Evolutionary conservation across 2,113 vertebrate genomes (phyloP), one percentile per base, ranked within the genome.

Genomic region (Grus americana): DNA sequence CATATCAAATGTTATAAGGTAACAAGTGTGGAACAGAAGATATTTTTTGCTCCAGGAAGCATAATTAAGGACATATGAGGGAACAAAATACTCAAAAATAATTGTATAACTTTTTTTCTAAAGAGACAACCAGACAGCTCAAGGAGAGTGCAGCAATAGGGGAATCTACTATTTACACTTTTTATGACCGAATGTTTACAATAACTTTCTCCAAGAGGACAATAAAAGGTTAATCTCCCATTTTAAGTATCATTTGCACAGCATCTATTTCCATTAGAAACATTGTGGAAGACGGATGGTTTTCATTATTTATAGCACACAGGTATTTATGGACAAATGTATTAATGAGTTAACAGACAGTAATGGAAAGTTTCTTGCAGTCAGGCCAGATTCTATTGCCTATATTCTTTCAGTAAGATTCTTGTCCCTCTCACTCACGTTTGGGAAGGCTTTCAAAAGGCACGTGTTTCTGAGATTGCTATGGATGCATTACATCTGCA

Each of bases 281-380:
- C 12, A 68, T 1, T 15, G 17, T 4, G 6, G 15, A 67, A 90
- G 34, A n/a, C 11, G 19, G 3, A 42, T 17, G 0, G 0, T 2
- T 30, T 76, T 88, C 76, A 10, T 58, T 30, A 30, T 66, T 88
- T 79, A 21, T 14, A 79, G 20, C 5, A 13, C 9, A n/a, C 17
- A 13, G 4, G 8, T 18, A 49, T 61, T 75, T 84, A 61, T 24
- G 73, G 55, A 29, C 21, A 52, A 73, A 65, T 5, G 2, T 38
- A 59, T 86, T 29, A 71, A 68, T 7, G 17, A 3, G 5, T 50
- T 58, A 93, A 67, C 5, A 1, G 1, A 71, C 11, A 47, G 9
- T 18, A 79, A 10, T 1, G 4, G 12, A 63, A 12, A 40, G 9
- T 49, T 63, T 38, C 23, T 44, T 58, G 1, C 13, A 36, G 9